phyloP scores from a whole-genome alignment of 2,113 vertebrate species.

The Cynoglossus semilaevis region DNA sequence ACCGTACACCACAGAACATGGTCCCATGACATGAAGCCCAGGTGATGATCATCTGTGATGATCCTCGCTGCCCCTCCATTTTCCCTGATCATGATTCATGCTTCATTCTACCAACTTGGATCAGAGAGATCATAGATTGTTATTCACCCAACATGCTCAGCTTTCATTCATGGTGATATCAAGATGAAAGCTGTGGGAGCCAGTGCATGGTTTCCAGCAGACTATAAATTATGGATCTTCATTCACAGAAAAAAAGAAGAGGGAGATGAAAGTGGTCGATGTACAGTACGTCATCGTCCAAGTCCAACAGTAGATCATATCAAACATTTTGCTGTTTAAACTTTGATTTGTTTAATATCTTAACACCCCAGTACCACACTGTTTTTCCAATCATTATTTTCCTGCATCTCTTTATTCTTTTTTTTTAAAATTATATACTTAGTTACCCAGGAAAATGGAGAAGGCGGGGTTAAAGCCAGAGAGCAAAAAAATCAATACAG shows the following conservation, averaged over 20 bases:
- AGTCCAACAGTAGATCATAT: no score
- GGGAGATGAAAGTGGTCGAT: background rate
- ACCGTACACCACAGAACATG: no score
- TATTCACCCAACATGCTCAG: constrained; percentile 16
- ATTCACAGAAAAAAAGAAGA: constrained; percentile 36
- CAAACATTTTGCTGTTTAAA: no score
- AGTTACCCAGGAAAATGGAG: constrained; percentile 9
- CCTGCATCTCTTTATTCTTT: constrained; percentile 22
- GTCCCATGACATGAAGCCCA: no score
- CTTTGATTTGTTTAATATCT: no score
- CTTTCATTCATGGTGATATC: constrained; percentile 51
- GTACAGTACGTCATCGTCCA: background rate
- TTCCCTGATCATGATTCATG: constrained; percentile 51
- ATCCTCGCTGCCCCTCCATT: background rate
- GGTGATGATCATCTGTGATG: background rate
- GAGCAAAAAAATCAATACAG: constrained; percentile 45
- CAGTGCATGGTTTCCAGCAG: constrained; percentile 9
- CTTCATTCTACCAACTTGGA: constrained; percentile 4
- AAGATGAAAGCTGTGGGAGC: constrained; percentile 10
- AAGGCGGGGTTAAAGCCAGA: background rate
- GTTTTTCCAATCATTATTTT: background rate
- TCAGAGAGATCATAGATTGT: constrained; percentile 35
- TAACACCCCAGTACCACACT: no score
- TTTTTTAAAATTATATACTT: background rate
- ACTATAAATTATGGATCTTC: constrained; percentile 50